Percentiles rank a stretch among this genome's conserved stretches.
Conservation (phyloP, 1,140 invertebrate genomes). For the Drosophila elegans region DNA sequence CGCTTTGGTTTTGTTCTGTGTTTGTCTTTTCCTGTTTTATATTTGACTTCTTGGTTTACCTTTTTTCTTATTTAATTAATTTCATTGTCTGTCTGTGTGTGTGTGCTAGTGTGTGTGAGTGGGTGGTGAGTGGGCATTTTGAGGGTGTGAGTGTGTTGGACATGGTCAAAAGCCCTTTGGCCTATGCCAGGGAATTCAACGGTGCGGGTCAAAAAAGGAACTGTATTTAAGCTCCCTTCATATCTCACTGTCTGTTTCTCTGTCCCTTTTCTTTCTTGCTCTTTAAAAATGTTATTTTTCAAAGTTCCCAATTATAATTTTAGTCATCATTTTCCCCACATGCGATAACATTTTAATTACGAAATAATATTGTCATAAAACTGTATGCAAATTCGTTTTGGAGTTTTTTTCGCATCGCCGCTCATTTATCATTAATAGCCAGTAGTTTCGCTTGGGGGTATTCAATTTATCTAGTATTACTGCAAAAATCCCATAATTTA, state of each 20-base stretch:
- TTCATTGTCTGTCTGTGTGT: conserved; percentile 39
- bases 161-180: conserved; percentile 57
- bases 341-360: conserved; percentile 46
- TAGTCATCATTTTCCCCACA: conserved; percentile 10
- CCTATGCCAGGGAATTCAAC: conserved; percentile 55
- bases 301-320: conserved; percentile 22
- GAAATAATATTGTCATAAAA: conserved; percentile 54
- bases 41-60: conserved; percentile 82
- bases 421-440: conserved; percentile 42
- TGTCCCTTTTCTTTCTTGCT: neutral
- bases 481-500: conserved; percentile 57
- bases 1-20: conserved; percentile 41
- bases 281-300: conserved; percentile 14
- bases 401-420: neutral
- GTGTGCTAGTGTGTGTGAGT: conserved; percentile 1
- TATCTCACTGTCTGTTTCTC: conserved; percentile 11
- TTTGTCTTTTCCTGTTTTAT: conserved; percentile 79
- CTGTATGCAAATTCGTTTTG: conserved; percentile 31
- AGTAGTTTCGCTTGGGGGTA: conserved; percentile 34
- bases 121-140: conserved; percentile 15
- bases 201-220: conserved; percentile 57
- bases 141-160: conserved; percentile 14
- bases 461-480: conserved; percentile 53
- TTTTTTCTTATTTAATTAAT: conserved; percentile 84
- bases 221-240: conserved; percentile 27